These are phyloP conservation scores for Misgurnus mizolepis DNA, from an alignment of 2,113 vertebrate species.

Conservation along the genomic window DNA sequence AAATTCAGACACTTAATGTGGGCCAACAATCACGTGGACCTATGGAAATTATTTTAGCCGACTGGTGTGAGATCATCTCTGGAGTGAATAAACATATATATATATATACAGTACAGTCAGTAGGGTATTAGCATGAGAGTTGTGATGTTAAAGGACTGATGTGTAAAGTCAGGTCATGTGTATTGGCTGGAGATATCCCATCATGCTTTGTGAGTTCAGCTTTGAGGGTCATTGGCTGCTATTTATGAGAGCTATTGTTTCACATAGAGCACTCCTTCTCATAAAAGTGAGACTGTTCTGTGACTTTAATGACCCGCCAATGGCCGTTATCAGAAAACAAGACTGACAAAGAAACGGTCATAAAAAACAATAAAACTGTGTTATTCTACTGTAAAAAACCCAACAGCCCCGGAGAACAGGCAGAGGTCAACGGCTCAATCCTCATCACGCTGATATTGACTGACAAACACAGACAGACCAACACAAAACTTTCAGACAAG, in stretches of 20 bases:
- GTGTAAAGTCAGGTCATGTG: not conserved
- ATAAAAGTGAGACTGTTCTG: constrained; percentile 71
- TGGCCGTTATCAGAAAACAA: constrained; percentile 75
- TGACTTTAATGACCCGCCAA: constrained; percentile 74
- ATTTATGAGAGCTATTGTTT: constrained; percentile 65
- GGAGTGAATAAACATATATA: too few species aligned
- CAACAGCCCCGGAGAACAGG: constrained; percentile 65
- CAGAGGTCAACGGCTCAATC: constrained; percentile 74
- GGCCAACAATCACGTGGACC: constrained; percentile 45
- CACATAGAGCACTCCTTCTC: constrained; percentile 65
- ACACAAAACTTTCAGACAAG: too few species aligned
- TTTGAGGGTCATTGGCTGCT: constrained; percentile 60
- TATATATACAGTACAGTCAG: too few species aligned
- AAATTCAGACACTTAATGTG: constrained; percentile 47
- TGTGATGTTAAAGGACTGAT: not conserved
- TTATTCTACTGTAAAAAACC: constrained; percentile 77
- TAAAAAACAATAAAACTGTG: constrained; percentile 76
- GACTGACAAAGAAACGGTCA: constrained; percentile 71
- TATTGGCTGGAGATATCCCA: constrained; percentile 5
- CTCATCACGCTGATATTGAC: constrained; percentile 74
- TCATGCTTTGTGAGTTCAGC: constrained; percentile 45
- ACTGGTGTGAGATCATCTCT: not conserved
- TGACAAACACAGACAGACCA: constrained; percentile 70
- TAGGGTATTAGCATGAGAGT: too few species aligned
- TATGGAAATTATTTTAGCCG: constrained; percentile 33